A percentile compares a stretch with the other conserved stretches of the same genome.
These are phyloP conservation scores for Patiria pectinifera DNA, from an alignment of 53 echinoderm and acorn worm genomes.

Conservation along the genomic window DNA sequence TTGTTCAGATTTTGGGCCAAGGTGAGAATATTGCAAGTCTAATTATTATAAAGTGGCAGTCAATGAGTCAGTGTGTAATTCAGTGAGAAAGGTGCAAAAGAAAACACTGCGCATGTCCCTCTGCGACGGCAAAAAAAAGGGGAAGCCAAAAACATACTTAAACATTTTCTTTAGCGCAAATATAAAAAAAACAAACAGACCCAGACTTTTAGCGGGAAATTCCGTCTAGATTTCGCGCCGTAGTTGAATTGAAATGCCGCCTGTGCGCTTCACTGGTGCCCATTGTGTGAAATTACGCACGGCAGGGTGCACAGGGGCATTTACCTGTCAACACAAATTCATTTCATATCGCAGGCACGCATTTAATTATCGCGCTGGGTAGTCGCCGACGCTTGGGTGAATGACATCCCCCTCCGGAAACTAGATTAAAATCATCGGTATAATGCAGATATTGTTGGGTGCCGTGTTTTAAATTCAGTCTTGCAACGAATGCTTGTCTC, in stretches of 20 bases:
- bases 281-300: conserved; percentile 1
- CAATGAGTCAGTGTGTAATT: too few species aligned
- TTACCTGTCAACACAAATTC: conserved; percentile 52
- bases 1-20: too few species aligned
- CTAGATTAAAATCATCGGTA: conserved; percentile 16
- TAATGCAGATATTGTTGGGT: neutral
- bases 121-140: too few species aligned
- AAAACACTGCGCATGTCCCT: too few species aligned
- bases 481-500: too few species aligned
- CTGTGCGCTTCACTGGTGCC: conserved; percentile 12
- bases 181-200: too few species aligned
- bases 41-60: too few species aligned
- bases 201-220: neutral
- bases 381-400: neutral
- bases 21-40: too few species aligned
- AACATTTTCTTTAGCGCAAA: too few species aligned
- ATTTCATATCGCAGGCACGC: conserved; percentile 16
- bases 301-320: conserved; percentile 12
- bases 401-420: neutral
- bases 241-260: neutral
- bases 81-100: too few species aligned
- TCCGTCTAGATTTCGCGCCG: neutral
- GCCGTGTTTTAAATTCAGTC: neutral
- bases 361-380: conserved; percentile 43
- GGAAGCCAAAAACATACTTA: too few species aligned